Base-by-base conservation (phyloP, 2,797 vertebrate species). In the Spea hammondii region DNA sequence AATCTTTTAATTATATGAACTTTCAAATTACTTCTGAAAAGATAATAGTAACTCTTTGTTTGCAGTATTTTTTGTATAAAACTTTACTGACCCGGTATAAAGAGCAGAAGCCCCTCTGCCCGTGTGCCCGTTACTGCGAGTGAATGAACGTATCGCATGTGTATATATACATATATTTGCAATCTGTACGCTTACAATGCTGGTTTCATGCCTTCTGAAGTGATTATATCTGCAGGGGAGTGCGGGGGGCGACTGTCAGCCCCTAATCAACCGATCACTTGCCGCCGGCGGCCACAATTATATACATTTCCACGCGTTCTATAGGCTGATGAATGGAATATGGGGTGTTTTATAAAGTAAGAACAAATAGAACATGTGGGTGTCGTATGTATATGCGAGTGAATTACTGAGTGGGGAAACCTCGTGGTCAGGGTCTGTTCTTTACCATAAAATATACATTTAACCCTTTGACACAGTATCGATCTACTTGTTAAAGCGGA, bases 261-360 rank as follows among this genome's bases (percentile, higher is more conserved):
- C 51, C 11, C 60, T 64, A 79, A 79, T 79, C 70, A 72, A 73
- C 77, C 62, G 48, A 71, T 79, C 77, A 79, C 66, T 54, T 46
- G 32, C 7, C 6, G 32, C 68, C 59, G 32, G 7, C n/a, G 55
- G 4, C 45, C 47, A 45, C 60, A 50, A 78, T 72, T 72, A 71
- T 65, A 71, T 57, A 65, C 69, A 71, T 71, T 72, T 71, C 17
- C 54, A 6, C 48, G 45, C 47, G 32, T 77, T 65, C 17, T 72
- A 32, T 71, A 55, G 7, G 32, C 13, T 59, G 9, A 8, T 32
- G 57, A 62, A 57, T 57, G 71, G 72, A 17, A 74, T 13, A 14
- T 17, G 4, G 55, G 4, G 50, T 13, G 6, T 66, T 32, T 32
- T 32, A 32, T 32, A 32, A 70, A 17, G 44, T 46, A 8, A 70